These are phyloP conservation scores for Pachypanchax playfairii DNA, from an alignment of 2,113 vertebrate species.

Conservation along the genomic window DNA sequence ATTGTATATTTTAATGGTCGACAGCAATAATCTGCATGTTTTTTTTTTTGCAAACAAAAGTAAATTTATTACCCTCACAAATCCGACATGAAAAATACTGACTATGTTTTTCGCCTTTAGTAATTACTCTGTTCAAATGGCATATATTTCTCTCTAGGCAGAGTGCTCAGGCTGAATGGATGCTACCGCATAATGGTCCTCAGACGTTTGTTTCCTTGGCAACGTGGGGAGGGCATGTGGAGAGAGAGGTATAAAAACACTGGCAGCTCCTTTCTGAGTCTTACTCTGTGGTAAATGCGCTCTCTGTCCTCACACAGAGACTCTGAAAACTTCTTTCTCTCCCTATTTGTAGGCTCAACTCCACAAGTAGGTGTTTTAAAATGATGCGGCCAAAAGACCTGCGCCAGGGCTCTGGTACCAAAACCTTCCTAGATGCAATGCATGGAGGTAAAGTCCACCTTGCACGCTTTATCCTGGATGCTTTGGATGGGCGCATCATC, in stretches of 20 bases:
- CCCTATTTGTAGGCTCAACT: constrained; percentile 25
- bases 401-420: constrained; percentile 87
- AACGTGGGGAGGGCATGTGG: constrained; percentile 78
- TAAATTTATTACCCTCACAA: constrained; percentile 33
- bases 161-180: constrained; percentile 79
- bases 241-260: constrained; percentile 82
- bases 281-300: constrained; percentile 72
- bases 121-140: constrained; percentile 78
- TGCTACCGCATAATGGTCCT: constrained; percentile 79
- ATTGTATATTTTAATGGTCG: constrained; percentile 1
- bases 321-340: constrained; percentile 44
- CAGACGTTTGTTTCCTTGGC: constrained; percentile 82
- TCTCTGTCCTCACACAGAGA: constrained; percentile 53
- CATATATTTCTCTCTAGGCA: constrained; percentile 74
- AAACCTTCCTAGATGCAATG: constrained; percentile 91
- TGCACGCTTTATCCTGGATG: constrained; percentile 90
- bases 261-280: constrained; percentile 66
- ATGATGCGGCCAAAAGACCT: constrained; percentile 91
- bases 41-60: constrained; percentile 34
- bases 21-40: background rate
- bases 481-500: constrained; percentile 88
- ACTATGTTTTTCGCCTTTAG: constrained; percentile 68
- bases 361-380: constrained; percentile 25
- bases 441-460: constrained; percentile 87
- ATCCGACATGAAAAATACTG: constrained; percentile 52